phyloP scores from a whole-genome alignment of 2,888 invertebrate genomes.

The Gymnosoma rotundatum region DNA sequence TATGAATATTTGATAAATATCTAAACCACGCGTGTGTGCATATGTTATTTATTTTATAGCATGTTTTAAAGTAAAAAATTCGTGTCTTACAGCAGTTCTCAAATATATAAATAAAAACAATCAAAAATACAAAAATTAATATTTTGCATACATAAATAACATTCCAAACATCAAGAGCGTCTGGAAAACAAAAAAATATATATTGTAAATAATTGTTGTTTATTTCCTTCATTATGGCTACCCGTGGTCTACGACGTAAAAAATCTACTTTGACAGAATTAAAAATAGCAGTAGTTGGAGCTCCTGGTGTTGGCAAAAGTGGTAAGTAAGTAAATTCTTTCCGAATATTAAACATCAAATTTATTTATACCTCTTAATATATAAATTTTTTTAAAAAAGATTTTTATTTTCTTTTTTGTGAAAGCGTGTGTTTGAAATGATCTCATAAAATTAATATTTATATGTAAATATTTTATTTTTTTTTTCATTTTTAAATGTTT shows the following conservation, averaged over 20 bases:
- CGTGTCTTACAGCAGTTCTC: constrained; percentile 27
- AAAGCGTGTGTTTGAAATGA: constrained; percentile 52
- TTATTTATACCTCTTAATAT: too few species aligned
- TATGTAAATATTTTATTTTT: background rate
- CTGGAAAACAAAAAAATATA: background rate
- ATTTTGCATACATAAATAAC: background rate
- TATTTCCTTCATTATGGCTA: constrained; percentile 84
- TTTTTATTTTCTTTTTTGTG: constrained; percentile 3
- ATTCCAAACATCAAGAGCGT: constrained; percentile 26
- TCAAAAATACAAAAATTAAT: background rate
- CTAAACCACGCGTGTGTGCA: background rate
- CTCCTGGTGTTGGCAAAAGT: constrained; percentile 95
- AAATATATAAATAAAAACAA: background rate
- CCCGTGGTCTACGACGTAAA: constrained; percentile 92
- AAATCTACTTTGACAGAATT: constrained; percentile 95
- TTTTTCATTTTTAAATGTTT: constrained; percentile 24
- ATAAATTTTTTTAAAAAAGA: background rate
- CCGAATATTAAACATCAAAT: background rate
- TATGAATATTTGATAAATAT: background rate
- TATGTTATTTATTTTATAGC: background rate
- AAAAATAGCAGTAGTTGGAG: constrained; percentile 94
- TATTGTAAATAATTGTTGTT: background rate
- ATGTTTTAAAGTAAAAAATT: constrained; percentile 3
- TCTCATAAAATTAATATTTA: constrained; percentile 45
- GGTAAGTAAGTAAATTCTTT: constrained; percentile 85